A percentile compares a stretch with the other conserved stretches of the same genome.
phyloP scores from a whole-genome alignment of 2,888 invertebrate species.

The Drosophila fulvimacula region DNA sequence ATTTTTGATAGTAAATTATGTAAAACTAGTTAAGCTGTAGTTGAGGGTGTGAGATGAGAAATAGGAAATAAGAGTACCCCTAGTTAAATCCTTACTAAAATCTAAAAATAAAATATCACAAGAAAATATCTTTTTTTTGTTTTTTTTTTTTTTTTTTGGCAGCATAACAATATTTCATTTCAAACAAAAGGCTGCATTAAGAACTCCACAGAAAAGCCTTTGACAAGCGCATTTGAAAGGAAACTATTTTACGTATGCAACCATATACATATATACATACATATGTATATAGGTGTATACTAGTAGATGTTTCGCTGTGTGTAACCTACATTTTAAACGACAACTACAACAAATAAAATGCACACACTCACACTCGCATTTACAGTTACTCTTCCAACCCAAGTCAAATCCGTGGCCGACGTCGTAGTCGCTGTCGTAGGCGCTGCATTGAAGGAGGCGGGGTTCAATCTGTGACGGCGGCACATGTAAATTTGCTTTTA shows the following conservation, averaged over 20 bases:
- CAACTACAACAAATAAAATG: slow-evolving; percentile 34
- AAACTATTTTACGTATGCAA: slow-evolving; percentile 48
- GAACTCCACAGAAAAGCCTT: slow-evolving; percentile 24
- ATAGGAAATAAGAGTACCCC: not conserved
- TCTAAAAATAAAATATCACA: not conserved
- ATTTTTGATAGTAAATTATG: slow-evolving; percentile 10
- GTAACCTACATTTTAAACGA: slow-evolving; percentile 79
- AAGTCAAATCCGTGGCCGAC: slow-evolving; percentile 72
- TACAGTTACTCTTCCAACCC: slow-evolving; percentile 26
- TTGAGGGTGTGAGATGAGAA: not conserved
- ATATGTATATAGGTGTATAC: slow-evolving; percentile 14
- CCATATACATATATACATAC: slow-evolving; percentile 18
- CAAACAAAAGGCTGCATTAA: slow-evolving; percentile 3
- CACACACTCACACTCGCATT: slow-evolving; percentile 7
- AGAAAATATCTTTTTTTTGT: slow-evolving; percentile 2
- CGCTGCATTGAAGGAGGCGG: slow-evolving; percentile 17
- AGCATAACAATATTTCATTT: slow-evolving; percentile 1
- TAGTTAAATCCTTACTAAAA: not conserved
- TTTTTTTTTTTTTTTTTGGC: not conserved
- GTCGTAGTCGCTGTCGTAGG: slow-evolving; percentile 47
- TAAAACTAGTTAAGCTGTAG: slow-evolving; percentile 11
- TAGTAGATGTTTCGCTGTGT: slow-evolving; percentile 59
- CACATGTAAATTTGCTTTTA: slow-evolving; percentile 73
- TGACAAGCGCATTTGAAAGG: slow-evolving; percentile 39
- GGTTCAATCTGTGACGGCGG: slow-evolving; percentile 29